phyloP scores from a whole-genome alignment of 2,113 vertebrate genomes.

The Morone saxatilis region DNA sequence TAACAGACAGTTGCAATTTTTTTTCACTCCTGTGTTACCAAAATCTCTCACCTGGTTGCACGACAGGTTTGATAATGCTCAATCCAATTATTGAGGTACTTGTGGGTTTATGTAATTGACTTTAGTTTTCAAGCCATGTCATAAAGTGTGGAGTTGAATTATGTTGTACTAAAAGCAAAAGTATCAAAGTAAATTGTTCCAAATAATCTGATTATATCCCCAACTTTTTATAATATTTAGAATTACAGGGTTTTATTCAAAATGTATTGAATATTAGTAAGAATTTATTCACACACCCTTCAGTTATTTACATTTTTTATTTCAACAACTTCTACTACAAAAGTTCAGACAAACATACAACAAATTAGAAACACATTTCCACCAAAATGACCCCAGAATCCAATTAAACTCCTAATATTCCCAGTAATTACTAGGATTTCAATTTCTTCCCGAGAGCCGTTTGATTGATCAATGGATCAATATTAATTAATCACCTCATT shows the following conservation, averaged over 20 bases:
- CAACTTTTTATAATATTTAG: neutral
- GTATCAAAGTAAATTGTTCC: neutral
- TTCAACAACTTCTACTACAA: neutral
- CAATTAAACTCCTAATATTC: slow-evolving; percentile 58
- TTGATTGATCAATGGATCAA: slow-evolving; percentile 76
- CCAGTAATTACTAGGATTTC: slow-evolving; percentile 57
- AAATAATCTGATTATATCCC: neutral
- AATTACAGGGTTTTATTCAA: neutral
- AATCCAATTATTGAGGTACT: neutral
- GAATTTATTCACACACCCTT: neutral
- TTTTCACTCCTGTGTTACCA: neutral
- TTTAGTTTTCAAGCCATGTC: neutral
- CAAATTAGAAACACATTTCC: slow-evolving; percentile 23
- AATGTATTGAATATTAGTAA: neutral
- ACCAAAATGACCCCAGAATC: slow-evolving; percentile 11
- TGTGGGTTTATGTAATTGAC: neutral
- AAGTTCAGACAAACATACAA: neutral
- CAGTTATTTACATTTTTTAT: neutral
- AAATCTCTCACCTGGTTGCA: neutral
- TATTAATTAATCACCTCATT: slow-evolving; percentile 81
- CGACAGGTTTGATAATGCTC: neutral
- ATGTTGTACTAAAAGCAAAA: neutral
- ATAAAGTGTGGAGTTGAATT: neutral
- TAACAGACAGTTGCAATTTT: neutral
- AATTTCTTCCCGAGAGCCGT: slow-evolving; percentile 39